Base-by-base conservation (phyloP, 2,113 vertebrate genomes). In the Melanostigma gelatinosum region DNA sequence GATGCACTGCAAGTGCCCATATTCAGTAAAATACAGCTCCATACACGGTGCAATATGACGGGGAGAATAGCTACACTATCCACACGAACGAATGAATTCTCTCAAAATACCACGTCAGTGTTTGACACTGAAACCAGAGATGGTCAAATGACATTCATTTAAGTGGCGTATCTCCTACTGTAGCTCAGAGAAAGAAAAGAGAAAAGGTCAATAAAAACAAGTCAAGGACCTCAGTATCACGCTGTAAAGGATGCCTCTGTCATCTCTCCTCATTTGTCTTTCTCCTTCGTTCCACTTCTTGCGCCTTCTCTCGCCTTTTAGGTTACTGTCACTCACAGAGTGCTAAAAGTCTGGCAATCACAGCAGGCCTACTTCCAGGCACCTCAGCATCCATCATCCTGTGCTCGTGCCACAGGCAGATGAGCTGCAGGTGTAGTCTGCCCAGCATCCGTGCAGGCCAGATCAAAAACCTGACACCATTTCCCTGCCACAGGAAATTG, bases 171-270 rank as follows among this genome's bases (percentile, higher is more conserved):
- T 83, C 72, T 75, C 85, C 72, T 55, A n/a, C 75, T 36, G 54
- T 68, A 61, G 87, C 84, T 77, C 69, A 66, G 44, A 55, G 55
- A 44, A 79, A 82, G 70, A 82, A 44, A 74, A 71, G 67, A 65
- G 57, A 83, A 91, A 92, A 92, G 84, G 86, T 88, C 82, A 89
- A 83, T 85, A 85, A 87, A 89, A 90, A 88, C 78, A 87, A 80
- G 80, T 63, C 27, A 67, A 55, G 9, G 55, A 67, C 54, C 57
- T 73, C 55, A 36, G 65, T 69, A 77, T 85, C 46, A 76, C 62
- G 52, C 78, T 79, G 75, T 60, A 86, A 89, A 85, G 57, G 71
- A 86, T 80, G 66, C 72, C 52, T 80, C 54, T 87, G 85, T 85
- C 83, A 88, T 80, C 71, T 77, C 63, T 82, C 52, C 72, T 82